Percentiles rank a stretch among this genome's conserved stretches.
Conservation (phyloP, 2,113 vertebrate genomes). For the Microcebus ravelobensis region DNA sequence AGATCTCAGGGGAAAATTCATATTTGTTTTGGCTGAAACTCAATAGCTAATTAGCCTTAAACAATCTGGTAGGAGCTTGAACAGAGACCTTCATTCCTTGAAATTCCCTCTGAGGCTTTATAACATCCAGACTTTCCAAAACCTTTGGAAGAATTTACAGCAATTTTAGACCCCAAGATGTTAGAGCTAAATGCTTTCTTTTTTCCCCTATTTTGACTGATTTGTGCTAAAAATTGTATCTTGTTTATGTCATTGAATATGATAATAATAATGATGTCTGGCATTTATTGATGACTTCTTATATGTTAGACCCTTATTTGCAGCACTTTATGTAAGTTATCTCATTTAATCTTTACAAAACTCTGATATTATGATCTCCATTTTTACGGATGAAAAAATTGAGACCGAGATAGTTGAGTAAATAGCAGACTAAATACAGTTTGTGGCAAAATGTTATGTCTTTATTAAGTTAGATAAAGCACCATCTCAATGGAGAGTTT, state of each 20-base stretch:
- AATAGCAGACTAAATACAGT: not conserved
- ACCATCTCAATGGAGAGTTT: not conserved
- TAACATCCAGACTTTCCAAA: not conserved
- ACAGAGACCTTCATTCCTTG: not conserved
- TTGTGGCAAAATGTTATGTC: not conserved
- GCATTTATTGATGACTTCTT: not conserved
- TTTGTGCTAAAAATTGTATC: not conserved
- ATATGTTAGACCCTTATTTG: not conserved
- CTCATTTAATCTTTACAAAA: not conserved
- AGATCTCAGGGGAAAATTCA: not conserved
- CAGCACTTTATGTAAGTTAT: not conserved
- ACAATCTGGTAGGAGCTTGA: not conserved
- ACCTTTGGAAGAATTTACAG: not conserved
- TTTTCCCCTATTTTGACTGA: not conserved
- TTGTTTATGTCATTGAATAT: not conserved
- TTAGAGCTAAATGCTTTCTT: not conserved
- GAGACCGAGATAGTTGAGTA: not conserved
- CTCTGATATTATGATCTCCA: not conserved
- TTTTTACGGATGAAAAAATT: not conserved
- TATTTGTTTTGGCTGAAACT: not conserved
- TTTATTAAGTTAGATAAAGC: not conserved
- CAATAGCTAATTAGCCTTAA: slow-evolving; percentile 19
- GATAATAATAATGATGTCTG: not conserved
- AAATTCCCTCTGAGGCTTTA: not conserved
- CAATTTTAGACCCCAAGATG: not conserved